Percentiles rank a stretch among this genome's conserved stretches.
These are phyloP conservation scores for Dryas iulia DNA, from an alignment of 1,140 invertebrate species.

Conservation along the genomic window DNA sequence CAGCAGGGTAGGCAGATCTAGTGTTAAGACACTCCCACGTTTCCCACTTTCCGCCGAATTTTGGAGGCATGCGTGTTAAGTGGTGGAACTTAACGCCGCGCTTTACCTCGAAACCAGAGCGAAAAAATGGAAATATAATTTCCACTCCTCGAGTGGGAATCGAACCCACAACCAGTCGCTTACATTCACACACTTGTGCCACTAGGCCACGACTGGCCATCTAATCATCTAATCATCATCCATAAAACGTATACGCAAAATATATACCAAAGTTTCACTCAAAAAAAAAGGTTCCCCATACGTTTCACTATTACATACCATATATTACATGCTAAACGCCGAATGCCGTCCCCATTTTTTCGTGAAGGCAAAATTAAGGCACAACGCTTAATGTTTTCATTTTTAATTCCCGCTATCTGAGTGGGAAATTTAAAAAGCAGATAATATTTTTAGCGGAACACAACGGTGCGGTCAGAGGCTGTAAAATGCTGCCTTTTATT, in stretches of 20 bases:
- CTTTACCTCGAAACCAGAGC: too few relatives aligned
- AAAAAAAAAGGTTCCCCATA: neutral
- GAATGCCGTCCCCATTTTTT: constrained; percentile 42
- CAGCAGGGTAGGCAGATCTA: neutral
- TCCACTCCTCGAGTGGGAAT: too few relatives aligned
- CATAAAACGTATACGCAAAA: too few relatives aligned
- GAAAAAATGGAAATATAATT: too few relatives aligned
- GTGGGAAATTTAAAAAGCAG: constrained; percentile 62
- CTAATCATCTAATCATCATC: too few relatives aligned
- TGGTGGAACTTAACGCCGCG: too few relatives aligned
- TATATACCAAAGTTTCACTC: neutral
- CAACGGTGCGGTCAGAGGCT: constrained; percentile 52
- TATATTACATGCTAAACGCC: constrained; percentile 13
- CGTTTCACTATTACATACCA: neutral
- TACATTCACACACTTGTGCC: too few relatives aligned
- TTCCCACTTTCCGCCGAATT: too few relatives aligned
- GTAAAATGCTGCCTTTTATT: constrained; percentile 65
- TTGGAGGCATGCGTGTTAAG: too few relatives aligned
- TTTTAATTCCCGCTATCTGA: constrained; percentile 57
- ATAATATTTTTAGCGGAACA: constrained; percentile 60
- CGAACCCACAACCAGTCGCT: too few relatives aligned
- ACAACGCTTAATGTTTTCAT: constrained; percentile 52
- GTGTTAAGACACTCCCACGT: neutral
- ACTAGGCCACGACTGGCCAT: too few relatives aligned
- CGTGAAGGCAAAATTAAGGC: constrained; percentile 52